Conservation (phyloP, 2,888 invertebrate species). For the Blastobasis adustella region DNA sequence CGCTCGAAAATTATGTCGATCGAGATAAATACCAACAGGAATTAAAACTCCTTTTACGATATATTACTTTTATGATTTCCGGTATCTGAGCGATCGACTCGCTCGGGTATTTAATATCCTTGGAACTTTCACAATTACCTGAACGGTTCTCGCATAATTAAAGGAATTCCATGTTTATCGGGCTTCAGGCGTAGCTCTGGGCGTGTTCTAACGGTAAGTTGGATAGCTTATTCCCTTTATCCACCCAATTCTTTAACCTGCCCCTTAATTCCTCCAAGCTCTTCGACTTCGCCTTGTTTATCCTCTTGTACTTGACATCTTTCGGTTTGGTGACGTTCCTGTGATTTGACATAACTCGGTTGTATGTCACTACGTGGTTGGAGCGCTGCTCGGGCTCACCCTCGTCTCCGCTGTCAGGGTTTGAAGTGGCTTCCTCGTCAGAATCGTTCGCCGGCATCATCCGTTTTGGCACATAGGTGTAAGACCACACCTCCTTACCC, state of each 20-base stretch:
- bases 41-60: background rate
- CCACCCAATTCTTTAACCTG: conserved; percentile 89
- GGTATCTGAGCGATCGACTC: no score
- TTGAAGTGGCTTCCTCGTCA: conserved; percentile 59
- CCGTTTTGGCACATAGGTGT: conserved; percentile 69
- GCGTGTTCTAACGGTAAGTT: conserved; percentile 81
- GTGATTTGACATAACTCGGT: conserved; percentile 93
- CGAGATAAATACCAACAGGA: background rate
- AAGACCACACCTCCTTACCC: conserved; percentile 58
- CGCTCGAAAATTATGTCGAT: background rate
- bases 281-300: conserved; percentile 93
- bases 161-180: conserved; percentile 36
- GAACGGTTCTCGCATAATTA: conserved; percentile 23
- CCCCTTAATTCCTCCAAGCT: conserved; percentile 89
- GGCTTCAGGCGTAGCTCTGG: conserved; percentile 76
- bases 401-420: conserved; percentile 54
- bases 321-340: conserved; percentile 92
- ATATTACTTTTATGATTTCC: background rate
- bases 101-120: background rate
- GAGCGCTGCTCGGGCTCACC: conserved; percentile 50
- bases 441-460: conserved; percentile 60
- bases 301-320: conserved; percentile 92
- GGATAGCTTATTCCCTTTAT: conserved; percentile 82
- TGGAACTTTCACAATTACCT: conserved; percentile 1
- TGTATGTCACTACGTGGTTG: conserved; percentile 83